Conservation (phyloP, 2,113 vertebrate species). For the Notothenia coriiceps region DNA sequence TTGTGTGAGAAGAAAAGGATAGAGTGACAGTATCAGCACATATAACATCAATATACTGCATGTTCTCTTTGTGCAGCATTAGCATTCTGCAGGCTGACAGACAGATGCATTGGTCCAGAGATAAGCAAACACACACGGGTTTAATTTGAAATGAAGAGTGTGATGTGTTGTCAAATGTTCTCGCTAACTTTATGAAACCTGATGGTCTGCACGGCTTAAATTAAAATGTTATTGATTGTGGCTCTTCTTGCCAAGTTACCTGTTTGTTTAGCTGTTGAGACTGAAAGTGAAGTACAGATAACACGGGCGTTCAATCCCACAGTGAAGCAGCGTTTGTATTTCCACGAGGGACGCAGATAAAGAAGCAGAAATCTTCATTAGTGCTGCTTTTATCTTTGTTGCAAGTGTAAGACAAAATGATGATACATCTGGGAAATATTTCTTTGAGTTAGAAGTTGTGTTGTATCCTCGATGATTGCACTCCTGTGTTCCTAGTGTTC, state of each 20-base stretch:
- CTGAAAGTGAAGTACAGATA: conserved; percentile 23
- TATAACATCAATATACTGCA: not conserved
- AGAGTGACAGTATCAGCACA: no score
- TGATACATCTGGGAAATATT: conserved; percentile 23
- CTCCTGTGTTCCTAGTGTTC: not conserved
- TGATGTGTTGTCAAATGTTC: not conserved
- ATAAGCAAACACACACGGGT: not conserved
- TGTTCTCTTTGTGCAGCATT: not conserved
- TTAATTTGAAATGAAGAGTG: not conserved
- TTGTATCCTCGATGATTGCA: conserved; percentile 10
- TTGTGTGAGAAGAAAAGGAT: no score
- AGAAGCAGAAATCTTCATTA: conserved; percentile 45
- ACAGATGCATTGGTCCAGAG: not conserved
- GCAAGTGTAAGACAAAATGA: conserved; percentile 7
- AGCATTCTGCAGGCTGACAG: not conserved
- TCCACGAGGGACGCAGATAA: conserved; percentile 36
- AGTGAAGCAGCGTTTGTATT: conserved; percentile 18
- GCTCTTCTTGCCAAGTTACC: not conserved
- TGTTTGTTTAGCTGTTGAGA: conserved; percentile 25
- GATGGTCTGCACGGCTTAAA: not conserved
- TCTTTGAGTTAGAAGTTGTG: conserved; percentile 15
- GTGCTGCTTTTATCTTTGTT: conserved; percentile 51
- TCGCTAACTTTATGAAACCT: not conserved
- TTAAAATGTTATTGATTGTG: not conserved
- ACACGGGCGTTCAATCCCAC: not conserved